Evolutionary conservation across 1,140 invertebrate genomes (phyloP).

Genomic region (Cylas formicarius): DNA sequence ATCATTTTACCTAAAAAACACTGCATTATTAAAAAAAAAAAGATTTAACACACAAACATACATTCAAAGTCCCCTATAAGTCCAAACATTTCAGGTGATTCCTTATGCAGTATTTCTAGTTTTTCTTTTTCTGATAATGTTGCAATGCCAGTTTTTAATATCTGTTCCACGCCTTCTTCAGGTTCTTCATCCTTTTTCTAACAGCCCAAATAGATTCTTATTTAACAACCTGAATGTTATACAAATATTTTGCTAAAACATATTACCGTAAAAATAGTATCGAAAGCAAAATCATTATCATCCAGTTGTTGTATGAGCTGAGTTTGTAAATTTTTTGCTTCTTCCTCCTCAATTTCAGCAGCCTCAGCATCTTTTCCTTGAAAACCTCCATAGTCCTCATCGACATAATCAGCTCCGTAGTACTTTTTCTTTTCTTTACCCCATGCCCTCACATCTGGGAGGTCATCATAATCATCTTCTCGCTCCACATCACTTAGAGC

Average conservation of each 20-base stretch:
- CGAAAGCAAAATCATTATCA: slow-evolving; percentile 73
- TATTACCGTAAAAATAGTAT: slow-evolving; percentile 47
- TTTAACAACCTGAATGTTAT: neutral
- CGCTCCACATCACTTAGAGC: slow-evolving; percentile 68
- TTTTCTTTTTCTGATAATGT: slow-evolving; percentile 69
- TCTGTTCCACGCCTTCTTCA: slow-evolving; percentile 42
- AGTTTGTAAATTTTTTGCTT: slow-evolving; percentile 74
- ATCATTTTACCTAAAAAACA: slow-evolving; percentile 47
- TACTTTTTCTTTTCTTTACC: slow-evolving; percentile 70
- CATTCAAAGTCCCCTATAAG: slow-evolving; percentile 71
- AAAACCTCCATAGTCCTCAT: slow-evolving; percentile 73
- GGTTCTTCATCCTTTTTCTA: slow-evolving; percentile 17
- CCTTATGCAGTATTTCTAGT: slow-evolving; percentile 65
- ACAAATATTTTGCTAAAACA: slow-evolving; percentile 1
- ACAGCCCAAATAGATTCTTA: slow-evolving; percentile 8
- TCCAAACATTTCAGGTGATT: slow-evolving; percentile 75
- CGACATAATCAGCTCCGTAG: slow-evolving; percentile 82
- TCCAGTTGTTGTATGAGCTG: slow-evolving; percentile 69
- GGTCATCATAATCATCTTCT: slow-evolving; percentile 53
- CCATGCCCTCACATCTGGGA: slow-evolving; percentile 79
- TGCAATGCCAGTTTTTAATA: slow-evolving; percentile 65
- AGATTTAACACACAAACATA: slow-evolving; percentile 37
- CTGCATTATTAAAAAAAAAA: slow-evolving; percentile 1
- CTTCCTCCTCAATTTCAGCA: slow-evolving; percentile 76
- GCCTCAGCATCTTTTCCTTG: slow-evolving; percentile 62